Evolutionary conservation across 2,797 vertebrate species (phyloP), one percentile per base, ranked within the genome.

Genomic region (Pantherophis vulpinus): DNA sequence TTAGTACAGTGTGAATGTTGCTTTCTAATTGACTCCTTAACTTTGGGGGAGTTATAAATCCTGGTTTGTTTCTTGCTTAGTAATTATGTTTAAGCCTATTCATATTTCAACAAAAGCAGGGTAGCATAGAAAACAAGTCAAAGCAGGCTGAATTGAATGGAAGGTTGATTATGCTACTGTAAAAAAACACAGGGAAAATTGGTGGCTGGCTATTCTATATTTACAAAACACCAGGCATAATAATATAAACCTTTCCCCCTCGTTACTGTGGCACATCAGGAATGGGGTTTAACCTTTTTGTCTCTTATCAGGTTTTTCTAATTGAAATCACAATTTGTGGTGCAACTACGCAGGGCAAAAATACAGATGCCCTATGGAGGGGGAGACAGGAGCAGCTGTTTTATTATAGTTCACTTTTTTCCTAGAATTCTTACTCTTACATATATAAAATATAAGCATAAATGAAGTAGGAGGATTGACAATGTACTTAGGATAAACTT

Each of bases 1-100:
- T 87, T 58, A 94, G 54, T 94, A 95, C 91, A 88, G 1, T 60
- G 92, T 59, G 90, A 94, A 74, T 47, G 47, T 56, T 86, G 58
- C 14, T 83, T 27, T 91, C 23, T 32, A n/a, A 83, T 86, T 61
- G n/a, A 63, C 8, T 47, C 32, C 87, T 55, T 47, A 93, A 91
- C 90, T 56, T 91, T 83, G 37, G 47, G 9, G 47, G 32, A 91
- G 55, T 56, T 88, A 54, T 87, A 88, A 88, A 51, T 86, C 54
- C 32, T 70, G 51, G 37, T 87, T 90, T 90, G 56, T n/a, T 63
- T 70, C 51, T 29, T 91, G 89, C 70, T 89, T 56, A 47, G 47
- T 63, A 63, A 93, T 89, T 88, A 61, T 25, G 58, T 63, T 89
- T 93, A 91, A 91, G 12, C 47, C 47, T 60, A 89, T 86, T 74